Evolutionary conservation across 2,113 vertebrate species (phyloP), one percentile per base, ranked within the genome.

Genomic region (Leptosomus discolor): DNA sequence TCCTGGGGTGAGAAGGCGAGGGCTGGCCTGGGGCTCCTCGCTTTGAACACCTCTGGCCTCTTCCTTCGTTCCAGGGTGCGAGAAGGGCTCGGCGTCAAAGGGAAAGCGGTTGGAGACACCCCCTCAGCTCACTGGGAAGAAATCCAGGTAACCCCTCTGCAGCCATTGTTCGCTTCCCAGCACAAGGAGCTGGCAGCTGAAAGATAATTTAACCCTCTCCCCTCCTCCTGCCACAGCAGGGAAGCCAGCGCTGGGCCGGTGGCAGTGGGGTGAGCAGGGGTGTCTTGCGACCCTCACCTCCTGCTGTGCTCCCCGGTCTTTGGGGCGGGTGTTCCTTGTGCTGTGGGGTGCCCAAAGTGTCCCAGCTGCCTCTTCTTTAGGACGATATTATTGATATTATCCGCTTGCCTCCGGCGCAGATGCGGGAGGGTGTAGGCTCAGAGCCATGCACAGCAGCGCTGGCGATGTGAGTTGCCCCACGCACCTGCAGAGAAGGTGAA

Each of bases 381-480:
- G 16, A 32, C 0, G 2, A 4, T 36, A 14, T 32, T 74, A 3
- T 34, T 4, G 1, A 6, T 45, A 2, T 32, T n/a, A 9, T 39
- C 10, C 39, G 29, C 11, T 30, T 8, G 3, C 12, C 32, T 15
- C 36, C 1, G 18, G 21, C 0, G 0, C 3, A 21, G 56, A 3
- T 13, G 34, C 0, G 10, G 88, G 51, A 78, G 39, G 41, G 46
- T 67, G 15, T 5, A 23, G 85, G 67, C 61, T 79, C 18, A 3
- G 39, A 32, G 67, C 20, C 5, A 1, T 9, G 22, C 27, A 6
- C 2, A 2, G n/a, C 82, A 39, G 30, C 1, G 0, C 70, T 18
- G 67, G 37, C 8, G 3, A 4, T 11, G 14, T 0, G 4, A 89
- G 21, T 46, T 5, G 1, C 54, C 27, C 19, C 1, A 0, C 1